Conservation (phyloP, 2,113 vertebrate species). For the Alethe diademata region DNA sequence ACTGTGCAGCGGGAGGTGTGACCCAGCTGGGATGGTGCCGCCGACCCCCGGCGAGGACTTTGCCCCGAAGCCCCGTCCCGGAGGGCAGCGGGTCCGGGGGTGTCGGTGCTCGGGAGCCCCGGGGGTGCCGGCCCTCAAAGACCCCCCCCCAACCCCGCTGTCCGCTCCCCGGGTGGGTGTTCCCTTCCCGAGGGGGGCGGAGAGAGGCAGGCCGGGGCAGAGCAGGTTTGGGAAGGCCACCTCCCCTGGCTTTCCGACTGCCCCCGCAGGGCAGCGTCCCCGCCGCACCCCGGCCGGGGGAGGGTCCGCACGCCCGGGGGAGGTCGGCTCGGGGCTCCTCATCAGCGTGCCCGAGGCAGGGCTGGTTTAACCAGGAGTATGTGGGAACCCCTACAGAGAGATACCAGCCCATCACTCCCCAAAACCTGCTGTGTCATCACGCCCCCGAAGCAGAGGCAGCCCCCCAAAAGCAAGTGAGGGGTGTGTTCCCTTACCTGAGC, state of each 20-base stretch:
- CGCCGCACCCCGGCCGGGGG: background rate
- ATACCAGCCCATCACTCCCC: background rate
- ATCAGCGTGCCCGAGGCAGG: background rate
- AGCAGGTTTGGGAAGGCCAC: background rate
- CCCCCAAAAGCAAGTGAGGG: background rate
- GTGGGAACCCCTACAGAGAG: background rate
- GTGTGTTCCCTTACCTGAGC: constrained; percentile 46
- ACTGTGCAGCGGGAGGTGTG: background rate
- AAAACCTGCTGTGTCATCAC: background rate
- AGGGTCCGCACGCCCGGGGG: background rate
- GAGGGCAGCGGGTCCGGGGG: background rate
- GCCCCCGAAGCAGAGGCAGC: background rate
- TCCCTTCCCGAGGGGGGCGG: constrained; percentile 22
- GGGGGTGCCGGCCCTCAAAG: background rate
- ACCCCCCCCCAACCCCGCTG: background rate
- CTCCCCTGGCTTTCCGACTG: background rate
- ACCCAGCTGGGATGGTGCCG: background rate
- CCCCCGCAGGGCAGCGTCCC: background rate
- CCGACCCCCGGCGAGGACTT: background rate
- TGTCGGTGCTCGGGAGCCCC: background rate
- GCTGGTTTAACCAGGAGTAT: background rate
- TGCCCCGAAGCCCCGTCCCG: background rate
- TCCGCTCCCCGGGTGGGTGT: background rate
- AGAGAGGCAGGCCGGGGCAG: constrained; percentile 1
- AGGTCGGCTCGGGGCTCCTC: background rate